phyloP scores from a whole-genome alignment of 2,888 invertebrate genomes.

The Proisotoma minuta region DNA sequence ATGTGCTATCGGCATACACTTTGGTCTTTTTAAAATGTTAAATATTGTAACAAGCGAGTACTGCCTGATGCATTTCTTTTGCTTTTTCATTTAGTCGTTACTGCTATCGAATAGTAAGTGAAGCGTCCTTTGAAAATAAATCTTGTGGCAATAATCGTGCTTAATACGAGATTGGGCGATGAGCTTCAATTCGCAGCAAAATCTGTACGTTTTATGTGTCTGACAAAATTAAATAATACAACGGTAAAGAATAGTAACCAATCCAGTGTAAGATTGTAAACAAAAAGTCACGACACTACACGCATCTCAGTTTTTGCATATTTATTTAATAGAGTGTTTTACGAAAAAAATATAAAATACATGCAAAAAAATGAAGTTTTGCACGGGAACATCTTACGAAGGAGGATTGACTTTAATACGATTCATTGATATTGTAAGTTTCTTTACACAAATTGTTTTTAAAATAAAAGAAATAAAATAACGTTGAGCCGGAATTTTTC shows the following conservation, averaged over 20 bases:
- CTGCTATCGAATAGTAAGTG: no score
- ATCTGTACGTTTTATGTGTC: neutral
- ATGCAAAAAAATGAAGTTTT: slow-evolving; percentile 26
- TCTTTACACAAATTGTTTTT: no score
- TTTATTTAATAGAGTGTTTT: neutral
- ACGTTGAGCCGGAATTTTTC: neutral
- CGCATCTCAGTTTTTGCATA: neutral
- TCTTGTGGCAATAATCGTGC: neutral
- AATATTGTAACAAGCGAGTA: no score
- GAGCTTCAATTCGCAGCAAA: neutral
- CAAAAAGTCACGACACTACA: slow-evolving; percentile 11
- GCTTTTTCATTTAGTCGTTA: no score
- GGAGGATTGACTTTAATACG: slow-evolving; percentile 35
- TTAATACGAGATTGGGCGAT: neutral
- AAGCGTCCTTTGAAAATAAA: slow-evolving; percentile 1
- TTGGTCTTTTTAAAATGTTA: no score
- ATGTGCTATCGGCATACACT: no score
- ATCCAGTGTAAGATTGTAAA: slow-evolving; percentile 7
- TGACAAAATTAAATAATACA: slow-evolving; percentile 14
- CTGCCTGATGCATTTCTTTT: no score
- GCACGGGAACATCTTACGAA: slow-evolving; percentile 33
- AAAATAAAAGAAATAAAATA: no score
- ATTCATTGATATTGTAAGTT: slow-evolving; percentile 40
- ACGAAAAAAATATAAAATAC: neutral
- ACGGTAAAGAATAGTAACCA: slow-evolving; percentile 12